phyloP scores from a whole-genome alignment of 2,888 invertebrate genomes.

The Euclidia mi region DNA sequence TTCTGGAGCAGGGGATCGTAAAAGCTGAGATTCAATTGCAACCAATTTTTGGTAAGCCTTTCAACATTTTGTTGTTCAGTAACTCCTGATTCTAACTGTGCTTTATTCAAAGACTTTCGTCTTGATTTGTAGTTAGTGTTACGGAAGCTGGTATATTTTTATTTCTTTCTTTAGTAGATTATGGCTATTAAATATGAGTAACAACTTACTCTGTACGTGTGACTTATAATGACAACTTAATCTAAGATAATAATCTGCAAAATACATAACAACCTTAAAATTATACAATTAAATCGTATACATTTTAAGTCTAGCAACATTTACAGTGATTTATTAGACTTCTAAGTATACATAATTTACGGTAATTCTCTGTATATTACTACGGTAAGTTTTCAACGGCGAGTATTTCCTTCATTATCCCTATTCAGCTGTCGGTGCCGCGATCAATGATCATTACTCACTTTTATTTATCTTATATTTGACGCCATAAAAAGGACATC shows the following conservation, averaged over 20 bases:
- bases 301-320: background rate
- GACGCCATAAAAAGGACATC: constrained; percentile 44
- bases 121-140: no score
- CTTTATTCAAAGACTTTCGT: no score
- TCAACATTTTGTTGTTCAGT: constrained; percentile 11
- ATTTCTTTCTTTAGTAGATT: no score
- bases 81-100: background rate
- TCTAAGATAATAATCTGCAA: no score
- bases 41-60: constrained; percentile 19
- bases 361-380: background rate
- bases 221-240: no score
- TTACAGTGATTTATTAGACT: constrained; percentile 4
- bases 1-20: constrained; percentile 32
- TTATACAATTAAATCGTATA: background rate
- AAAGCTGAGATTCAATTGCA: constrained; percentile 45
- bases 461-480: constrained; percentile 46
- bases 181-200: no score
- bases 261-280: background rate
- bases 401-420: constrained; percentile 37
- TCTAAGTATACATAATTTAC: constrained; percentile 6
- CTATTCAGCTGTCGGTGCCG: constrained; percentile 35
- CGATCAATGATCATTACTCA: constrained; percentile 48
- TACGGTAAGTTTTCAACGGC: constrained; percentile 18
- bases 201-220: no score
- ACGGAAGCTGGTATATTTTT: no score